Base-by-base conservation (phyloP, 2,888 invertebrate genomes). In the Napeogenes inachia region DNA sequence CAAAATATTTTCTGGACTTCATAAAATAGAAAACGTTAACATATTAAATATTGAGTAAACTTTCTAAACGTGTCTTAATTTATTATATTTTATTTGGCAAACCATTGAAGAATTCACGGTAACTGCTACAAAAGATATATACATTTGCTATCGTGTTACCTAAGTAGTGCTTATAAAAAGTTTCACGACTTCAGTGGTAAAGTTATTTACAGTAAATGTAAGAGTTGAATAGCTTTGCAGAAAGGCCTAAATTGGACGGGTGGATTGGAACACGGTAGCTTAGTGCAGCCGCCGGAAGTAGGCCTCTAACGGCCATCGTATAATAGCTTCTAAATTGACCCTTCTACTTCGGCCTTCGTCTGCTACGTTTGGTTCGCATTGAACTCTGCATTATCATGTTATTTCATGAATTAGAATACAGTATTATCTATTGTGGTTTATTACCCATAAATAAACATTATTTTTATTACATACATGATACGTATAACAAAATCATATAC, bases 281-380 rank as follows among this genome's bases (percentile, higher is more conserved):
- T 89, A 89, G 89, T 84, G 86, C 89, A 88, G 80, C 81, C 81
- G 84, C 85, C 88, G 89, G 90, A 90, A 90, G 86, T 87, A 85
- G 87, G 88, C 87, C 83, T 88, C 84, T 85, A 87, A 81, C 87
- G 84, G 83, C 87, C 80, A 80, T 80, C 81, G 85, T 88, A 88
- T 89, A 89, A 90, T 89, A 85, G 88, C 85, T 84, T 84, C 81
- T 79, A 89, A 89, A 89, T 89, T 88, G 88, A 88, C 75, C 69
- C 69, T 68, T 65, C 66, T 66, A 70, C 70, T 82, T 75, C 77
- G 75, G 79, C 75, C 74, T 81, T 73, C 75, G 76, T 73, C 70
- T 75, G 73, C 69, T 69, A 73, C 69, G 68, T 65, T 68, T 63
- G 63, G 68, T 64, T 71, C 70, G 74, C 64, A 68, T 62, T 75